Conservation (phyloP, 1,140 invertebrate genomes). For the Caerostris extrusa region DNA sequence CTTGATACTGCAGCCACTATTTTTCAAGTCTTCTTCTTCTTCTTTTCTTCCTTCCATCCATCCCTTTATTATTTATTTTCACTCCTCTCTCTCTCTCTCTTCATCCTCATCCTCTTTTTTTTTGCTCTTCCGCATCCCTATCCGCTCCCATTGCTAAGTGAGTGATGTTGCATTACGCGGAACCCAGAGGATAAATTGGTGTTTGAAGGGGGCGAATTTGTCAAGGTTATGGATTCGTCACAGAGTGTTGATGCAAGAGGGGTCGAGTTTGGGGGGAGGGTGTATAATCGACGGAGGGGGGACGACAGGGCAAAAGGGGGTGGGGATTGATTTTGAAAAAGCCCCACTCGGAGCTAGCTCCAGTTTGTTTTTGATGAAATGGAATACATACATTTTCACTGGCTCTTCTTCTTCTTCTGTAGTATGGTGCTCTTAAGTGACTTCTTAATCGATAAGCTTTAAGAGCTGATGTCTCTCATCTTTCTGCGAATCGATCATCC, state of each 20-base stretch:
- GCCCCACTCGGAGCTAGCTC: not conserved
- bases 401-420: not conserved
- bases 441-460: slow-evolving; percentile 73
- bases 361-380: slow-evolving; percentile 75
- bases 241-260: slow-evolving; percentile 13
- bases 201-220: slow-evolving; percentile 76
- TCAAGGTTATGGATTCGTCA: slow-evolving; percentile 75
- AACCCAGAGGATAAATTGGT: slow-evolving; percentile 63
- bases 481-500: slow-evolving; percentile 3
- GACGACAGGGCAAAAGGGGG: not conserved
- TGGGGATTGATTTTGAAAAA: slow-evolving; percentile 65
- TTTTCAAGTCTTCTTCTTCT: slow-evolving; percentile 59
- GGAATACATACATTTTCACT: slow-evolving; percentile 71
- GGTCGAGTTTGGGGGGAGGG: not conserved
- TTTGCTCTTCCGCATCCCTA: not conserved
- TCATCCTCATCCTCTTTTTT: slow-evolving; percentile 5
- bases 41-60: not conserved
- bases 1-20: slow-evolving; percentile 49
- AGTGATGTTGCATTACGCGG: slow-evolving; percentile 46
- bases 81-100: slow-evolving; percentile 2
- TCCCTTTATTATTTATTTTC: slow-evolving; percentile 11
- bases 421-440: slow-evolving; percentile 56
- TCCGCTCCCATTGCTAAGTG: not conserved
- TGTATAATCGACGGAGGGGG: not conserved
- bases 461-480: slow-evolving; percentile 54